Evolutionary conservation across 2,888 invertebrate species (phyloP).

Genomic region (Allophyes oxyacanthae): DNA sequence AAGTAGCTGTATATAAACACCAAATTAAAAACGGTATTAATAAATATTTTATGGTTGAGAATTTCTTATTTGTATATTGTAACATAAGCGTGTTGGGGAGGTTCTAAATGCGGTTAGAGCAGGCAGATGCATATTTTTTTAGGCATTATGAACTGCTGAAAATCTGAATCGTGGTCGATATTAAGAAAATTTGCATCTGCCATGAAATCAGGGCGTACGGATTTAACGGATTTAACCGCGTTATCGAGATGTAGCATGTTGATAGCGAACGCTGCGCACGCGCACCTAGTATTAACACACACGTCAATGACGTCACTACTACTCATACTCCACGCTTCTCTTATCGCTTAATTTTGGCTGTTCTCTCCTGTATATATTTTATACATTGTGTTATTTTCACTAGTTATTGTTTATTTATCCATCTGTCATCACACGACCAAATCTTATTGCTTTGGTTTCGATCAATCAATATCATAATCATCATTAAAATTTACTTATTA

Average conservation of each 20-base stretch:
- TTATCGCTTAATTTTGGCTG: slow-evolving; percentile 75
- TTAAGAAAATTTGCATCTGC: slow-evolving; percentile 60
- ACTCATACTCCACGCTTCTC: slow-evolving; percentile 70
- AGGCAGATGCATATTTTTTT: slow-evolving; percentile 64
- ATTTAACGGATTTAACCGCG: slow-evolving; percentile 63
- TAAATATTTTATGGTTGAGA: slow-evolving; percentile 5
- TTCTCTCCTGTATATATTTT: slow-evolving; percentile 72
- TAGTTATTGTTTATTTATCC: slow-evolving; percentile 46
- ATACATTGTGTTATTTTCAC: slow-evolving; percentile 60
- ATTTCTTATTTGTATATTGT: slow-evolving; percentile 11
- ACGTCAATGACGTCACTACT: slow-evolving; percentile 64
- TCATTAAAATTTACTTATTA: slow-evolving; percentile 19
- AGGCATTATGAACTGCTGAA: slow-evolving; percentile 22
- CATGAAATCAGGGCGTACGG: slow-evolving; percentile 58
- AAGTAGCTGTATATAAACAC: slow-evolving; percentile 27
- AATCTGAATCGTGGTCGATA: slow-evolving; percentile 21
- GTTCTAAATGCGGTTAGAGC: slow-evolving; percentile 47
- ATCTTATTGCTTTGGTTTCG: slow-evolving; percentile 73
- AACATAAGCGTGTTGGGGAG: slow-evolving; percentile 65
- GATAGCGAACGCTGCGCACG: slow-evolving; percentile 62
- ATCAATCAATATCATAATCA: slow-evolving; percentile 14
- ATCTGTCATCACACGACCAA: slow-evolving; percentile 65
- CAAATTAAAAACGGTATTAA: slow-evolving; percentile 3
- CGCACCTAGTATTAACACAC: slow-evolving; percentile 68
- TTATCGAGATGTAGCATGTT: slow-evolving; percentile 67